Evolutionary conservation across 2,888 invertebrate genomes (phyloP).

Genomic region (Meteorus cinctellus): DNA sequence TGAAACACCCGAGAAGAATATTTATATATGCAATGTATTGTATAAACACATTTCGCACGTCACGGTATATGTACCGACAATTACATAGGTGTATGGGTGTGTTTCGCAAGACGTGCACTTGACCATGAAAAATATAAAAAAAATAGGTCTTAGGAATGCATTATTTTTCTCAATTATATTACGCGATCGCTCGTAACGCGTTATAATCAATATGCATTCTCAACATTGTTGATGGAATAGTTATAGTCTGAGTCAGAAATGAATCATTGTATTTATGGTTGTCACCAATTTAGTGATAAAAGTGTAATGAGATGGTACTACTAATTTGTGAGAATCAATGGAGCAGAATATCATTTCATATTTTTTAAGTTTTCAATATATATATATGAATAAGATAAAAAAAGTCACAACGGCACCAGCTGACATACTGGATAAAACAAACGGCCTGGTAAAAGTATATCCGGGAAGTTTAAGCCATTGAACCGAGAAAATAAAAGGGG

Average conservation of each 20-base stretch:
- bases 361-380: not conserved
- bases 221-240: not conserved
- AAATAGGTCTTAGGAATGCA: not conserved
- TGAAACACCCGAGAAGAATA: not conserved
- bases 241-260: too few relatives aligned
- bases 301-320: not conserved
- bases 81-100: not conserved
- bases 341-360: constrained; percentile 13
- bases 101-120: constrained; percentile 1
- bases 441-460: constrained; percentile 63
- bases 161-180: not conserved
- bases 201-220: not conserved
- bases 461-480: constrained; percentile 73
- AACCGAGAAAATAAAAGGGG: constrained; percentile 58
- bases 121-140: not conserved
- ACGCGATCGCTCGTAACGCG: not conserved
- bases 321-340: not conserved
- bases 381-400: not conserved
- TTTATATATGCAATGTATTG: not conserved
- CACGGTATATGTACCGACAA: not conserved
- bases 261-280: not conserved
- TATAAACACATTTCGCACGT: not conserved
- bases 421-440: constrained; percentile 45
- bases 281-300: not conserved
- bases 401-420: not conserved